Evolutionary conservation across 2,888 invertebrate species (phyloP).

Genomic region (Villa cingulata): DNA sequence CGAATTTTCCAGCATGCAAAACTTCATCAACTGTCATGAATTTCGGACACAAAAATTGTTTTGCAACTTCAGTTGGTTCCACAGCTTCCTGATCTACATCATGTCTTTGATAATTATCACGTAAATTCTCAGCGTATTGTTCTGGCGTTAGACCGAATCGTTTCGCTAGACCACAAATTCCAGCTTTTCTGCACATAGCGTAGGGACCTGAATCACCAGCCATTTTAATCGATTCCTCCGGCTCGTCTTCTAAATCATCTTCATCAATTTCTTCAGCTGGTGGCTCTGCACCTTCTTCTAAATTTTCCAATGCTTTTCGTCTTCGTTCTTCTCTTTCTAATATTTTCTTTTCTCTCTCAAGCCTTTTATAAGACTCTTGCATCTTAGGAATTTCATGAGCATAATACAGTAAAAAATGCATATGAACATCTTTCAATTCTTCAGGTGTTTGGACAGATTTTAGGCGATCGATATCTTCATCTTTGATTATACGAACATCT

Average conservation of each 20-base stretch:
- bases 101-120: slow-evolving; percentile 88
- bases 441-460: slow-evolving; percentile 70
- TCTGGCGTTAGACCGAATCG: slow-evolving; percentile 88
- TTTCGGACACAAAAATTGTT: slow-evolving; percentile 54
- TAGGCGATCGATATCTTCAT: slow-evolving; percentile 71
- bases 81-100: slow-evolving; percentile 86
- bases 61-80: slow-evolving; percentile 72
- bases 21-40: slow-evolving; percentile 67
- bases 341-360: slow-evolving; percentile 50
- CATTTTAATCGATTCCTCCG: slow-evolving; percentile 60
- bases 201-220: slow-evolving; percentile 82
- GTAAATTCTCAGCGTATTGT: slow-evolving; percentile 90
- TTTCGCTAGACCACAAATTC: slow-evolving; percentile 71
- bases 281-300: slow-evolving; percentile 21
- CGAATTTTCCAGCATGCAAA: slow-evolving; percentile 78
- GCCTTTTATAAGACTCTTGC: slow-evolving; percentile 58
- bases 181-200: slow-evolving; percentile 71
- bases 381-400: slow-evolving; percentile 69
- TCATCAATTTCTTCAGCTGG: slow-evolving; percentile 39
- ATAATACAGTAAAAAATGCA: slow-evolving; percentile 88
- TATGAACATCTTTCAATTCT: slow-evolving; percentile 84
- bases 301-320: slow-evolving; percentile 18
- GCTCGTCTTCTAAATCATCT: slow-evolving; percentile 43
- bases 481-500: slow-evolving; percentile 64
- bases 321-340: slow-evolving; percentile 34